Base-by-base conservation (phyloP, 2,797 vertebrate genomes). In the Gephyroberyx darwinii region DNA sequence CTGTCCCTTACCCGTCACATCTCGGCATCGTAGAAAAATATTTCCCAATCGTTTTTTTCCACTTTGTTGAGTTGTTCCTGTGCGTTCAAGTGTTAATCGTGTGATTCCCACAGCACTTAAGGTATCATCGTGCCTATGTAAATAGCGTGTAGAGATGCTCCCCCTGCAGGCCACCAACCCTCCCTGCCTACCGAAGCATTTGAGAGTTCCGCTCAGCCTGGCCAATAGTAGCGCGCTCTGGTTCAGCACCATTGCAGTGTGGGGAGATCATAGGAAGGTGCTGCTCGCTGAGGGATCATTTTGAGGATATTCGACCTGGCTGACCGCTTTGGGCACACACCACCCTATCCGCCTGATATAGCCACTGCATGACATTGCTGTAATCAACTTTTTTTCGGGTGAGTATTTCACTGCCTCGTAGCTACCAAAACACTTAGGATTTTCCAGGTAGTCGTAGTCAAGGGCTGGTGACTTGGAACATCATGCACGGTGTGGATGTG, bases 161-260 rank as follows among this genome's bases (percentile, higher is more conserved):
- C 75, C 78, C 72, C 88, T 80, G 72, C 74, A 59, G 76, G 67
- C 37, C 43, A 41, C 12, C 2, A 2, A 26, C 5, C 60, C 33
- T 71, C 17, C 31, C 57, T 64, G 76, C 75, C 64, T 1, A 50
- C 51, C 75, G 50, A 13, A 53, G 72, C 74, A 13, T 63, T 14
- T 43, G 41, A 1, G 65, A 84, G 82, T 86, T 89, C 90, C 83
- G 86, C 83, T 77, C 75, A 16, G 20, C 16, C 69, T 37, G 69
- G 26, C 89, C 91, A 91, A 91, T 90, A 80, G 65, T 3, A 75
- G 78, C 1, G 43, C 81, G 26, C 65, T 41, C 60, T 71, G 45
- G n/a, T 59, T 70, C 82, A 85, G 82, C 88, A 77, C 80, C 86
- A 68, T 90, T 87, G 88, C 90, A 73, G 90, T 86, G 88, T 78